phyloP scores from a whole-genome alignment of 2,888 invertebrate species.

The Muscina levida region DNA sequence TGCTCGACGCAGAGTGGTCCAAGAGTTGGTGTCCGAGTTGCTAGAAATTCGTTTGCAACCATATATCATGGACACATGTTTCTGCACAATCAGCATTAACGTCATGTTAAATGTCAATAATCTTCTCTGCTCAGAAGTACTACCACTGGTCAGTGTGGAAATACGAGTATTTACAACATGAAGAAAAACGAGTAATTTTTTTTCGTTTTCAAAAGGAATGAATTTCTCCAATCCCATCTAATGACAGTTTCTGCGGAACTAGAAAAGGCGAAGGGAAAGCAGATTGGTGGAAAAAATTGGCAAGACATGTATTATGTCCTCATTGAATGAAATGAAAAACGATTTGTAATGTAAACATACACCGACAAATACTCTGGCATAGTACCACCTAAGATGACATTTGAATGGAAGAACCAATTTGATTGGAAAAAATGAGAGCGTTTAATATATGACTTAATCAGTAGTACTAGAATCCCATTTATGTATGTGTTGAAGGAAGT shows the following conservation, averaged over 20 bases:
- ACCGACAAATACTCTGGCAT: not conserved
- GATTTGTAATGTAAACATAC: conserved; percentile 17
- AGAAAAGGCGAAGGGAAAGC: not conserved
- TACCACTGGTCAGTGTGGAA: conserved; percentile 32
- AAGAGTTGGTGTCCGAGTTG: not conserved
- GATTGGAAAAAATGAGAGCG: no score
- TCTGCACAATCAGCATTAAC: conserved; percentile 39
- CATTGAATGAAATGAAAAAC: conserved; percentile 15
- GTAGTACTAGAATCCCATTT: no score
- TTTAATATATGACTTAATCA: no score
- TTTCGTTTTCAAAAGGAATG: not conserved
- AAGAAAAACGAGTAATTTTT: not conserved
- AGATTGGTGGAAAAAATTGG: not conserved
- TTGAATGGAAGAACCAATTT: conserved; percentile 11
- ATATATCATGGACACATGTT: conserved; percentile 40
- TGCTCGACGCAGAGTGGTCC: not conserved
- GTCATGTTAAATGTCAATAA: conserved; percentile 39
- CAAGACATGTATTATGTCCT: not conserved
- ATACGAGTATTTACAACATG: not conserved
- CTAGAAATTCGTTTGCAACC: not conserved
- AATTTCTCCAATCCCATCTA: not conserved
- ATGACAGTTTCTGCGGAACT: conserved; percentile 28
- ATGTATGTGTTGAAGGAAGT: no score
- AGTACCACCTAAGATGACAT: not conserved
- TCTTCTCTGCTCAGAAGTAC: conserved; percentile 18